These are phyloP conservation scores for Pristis pectinata DNA, from an alignment of 2,797 vertebrate species.

Conservation along the genomic window DNA sequence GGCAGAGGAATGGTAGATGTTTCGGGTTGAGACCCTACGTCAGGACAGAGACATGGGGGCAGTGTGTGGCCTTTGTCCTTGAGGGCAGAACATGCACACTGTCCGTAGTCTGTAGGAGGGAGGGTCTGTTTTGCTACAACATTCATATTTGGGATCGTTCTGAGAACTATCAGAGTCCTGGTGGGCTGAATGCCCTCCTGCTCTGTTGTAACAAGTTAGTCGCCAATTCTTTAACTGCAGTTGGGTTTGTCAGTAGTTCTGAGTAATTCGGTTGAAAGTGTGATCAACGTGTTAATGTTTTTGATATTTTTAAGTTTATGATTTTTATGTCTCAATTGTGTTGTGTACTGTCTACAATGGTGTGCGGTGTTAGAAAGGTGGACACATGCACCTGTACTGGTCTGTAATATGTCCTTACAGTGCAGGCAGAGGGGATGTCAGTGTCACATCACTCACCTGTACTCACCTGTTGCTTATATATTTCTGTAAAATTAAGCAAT, in stretches of 20 bases:
- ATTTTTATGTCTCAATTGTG: background rate
- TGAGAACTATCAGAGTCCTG: too few relatives aligned
- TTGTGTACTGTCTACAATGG: background rate
- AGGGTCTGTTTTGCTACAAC: background rate
- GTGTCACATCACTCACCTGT: background rate
- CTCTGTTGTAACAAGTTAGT: too few relatives aligned
- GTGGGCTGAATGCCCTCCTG: too few relatives aligned
- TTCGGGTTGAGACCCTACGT: too few relatives aligned
- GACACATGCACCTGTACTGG: too few relatives aligned
- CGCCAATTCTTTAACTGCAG: too few relatives aligned
- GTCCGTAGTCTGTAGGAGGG: too few relatives aligned
- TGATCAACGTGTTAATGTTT: background rate
- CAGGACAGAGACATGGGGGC: too few relatives aligned
- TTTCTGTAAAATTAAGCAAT: background rate
- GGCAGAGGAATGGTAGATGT: too few relatives aligned
- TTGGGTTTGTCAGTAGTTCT: background rate
- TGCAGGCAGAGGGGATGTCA: background rate
- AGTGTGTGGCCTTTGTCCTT: background rate
- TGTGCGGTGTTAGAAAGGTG: background rate
- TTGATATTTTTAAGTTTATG: background rate
- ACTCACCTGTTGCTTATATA: too few relatives aligned
- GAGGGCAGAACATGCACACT: background rate
- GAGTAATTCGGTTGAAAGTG: background rate
- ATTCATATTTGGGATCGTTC: background rate
- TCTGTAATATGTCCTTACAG: background rate